Evolutionary conservation across 2,888 invertebrate genomes (phyloP).

Genomic region (Diplazon laetatorius): DNA sequence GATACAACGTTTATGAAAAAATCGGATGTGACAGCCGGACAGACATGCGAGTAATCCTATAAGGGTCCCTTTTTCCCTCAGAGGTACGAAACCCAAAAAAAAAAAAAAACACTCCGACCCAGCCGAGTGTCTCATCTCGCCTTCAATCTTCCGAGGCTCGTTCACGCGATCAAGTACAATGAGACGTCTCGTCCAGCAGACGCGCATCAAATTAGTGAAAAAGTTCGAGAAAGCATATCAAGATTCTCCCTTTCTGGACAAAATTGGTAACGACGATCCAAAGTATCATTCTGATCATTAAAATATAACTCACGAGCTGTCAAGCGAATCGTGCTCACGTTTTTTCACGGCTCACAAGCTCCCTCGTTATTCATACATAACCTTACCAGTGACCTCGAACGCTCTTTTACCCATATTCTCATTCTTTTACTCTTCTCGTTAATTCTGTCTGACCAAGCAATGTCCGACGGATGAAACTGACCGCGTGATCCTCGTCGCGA

Average conservation of each 20-base stretch:
- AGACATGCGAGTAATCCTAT: no score
- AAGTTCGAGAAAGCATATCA: constrained; percentile 3
- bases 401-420: neutral
- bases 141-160: constrained; percentile 50
- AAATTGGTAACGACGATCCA: neutral
- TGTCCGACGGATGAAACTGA: constrained; percentile 1
- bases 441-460: neutral
- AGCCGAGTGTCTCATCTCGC: constrained; percentile 20
- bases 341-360: neutral
- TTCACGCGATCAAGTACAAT: constrained; percentile 33
- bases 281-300: neutral
- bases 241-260: neutral
- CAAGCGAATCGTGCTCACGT: neutral
- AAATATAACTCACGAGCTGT: neutral
- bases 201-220: constrained; percentile 1
- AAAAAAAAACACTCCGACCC: neutral
- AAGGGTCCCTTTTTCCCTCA: no score
- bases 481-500: constrained; percentile 4
- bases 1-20: no score
- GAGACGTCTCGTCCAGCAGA: constrained; percentile 1
- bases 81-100: constrained; percentile 2
- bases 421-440: constrained; percentile 6
- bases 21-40: no score
- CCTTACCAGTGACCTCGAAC: neutral
- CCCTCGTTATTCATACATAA: neutral